A percentile compares a stretch with the other conserved stretches of the same genome.
phyloP scores from a whole-genome alignment of 2,888 invertebrate genomes.

The Melitaea athalia region DNA sequence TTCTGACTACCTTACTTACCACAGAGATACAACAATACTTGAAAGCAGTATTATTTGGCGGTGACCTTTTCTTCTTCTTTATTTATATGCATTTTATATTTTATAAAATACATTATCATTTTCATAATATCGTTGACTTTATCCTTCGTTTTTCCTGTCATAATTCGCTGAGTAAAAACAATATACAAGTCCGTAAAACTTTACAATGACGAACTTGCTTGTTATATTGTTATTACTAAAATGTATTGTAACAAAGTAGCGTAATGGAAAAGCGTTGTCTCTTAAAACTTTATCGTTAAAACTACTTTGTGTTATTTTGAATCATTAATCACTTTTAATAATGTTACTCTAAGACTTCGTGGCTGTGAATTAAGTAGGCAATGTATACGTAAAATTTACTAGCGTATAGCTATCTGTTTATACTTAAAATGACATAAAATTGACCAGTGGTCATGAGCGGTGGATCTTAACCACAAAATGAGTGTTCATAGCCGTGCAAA shows the following conservation, averaged over 20 bases:
- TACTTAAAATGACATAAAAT: no score
- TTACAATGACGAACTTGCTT: background rate
- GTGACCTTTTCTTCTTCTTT: no score
- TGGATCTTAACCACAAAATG: no score
- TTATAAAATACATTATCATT: no score
- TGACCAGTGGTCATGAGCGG: no score
- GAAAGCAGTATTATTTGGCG: no score
- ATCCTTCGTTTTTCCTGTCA: background rate
- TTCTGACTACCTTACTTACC: no score
- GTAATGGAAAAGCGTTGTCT: slow-evolving; percentile 25
- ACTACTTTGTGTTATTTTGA: slow-evolving; percentile 13
- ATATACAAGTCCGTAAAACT: background rate
- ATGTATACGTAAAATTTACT: background rate
- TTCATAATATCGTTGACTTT: no score
- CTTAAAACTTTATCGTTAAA: slow-evolving; percentile 22
- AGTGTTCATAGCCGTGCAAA: no score
- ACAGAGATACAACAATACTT: no score
- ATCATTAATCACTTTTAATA: slow-evolving; percentile 20
- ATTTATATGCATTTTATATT: no score
- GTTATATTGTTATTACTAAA: background rate
- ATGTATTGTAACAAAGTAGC: slow-evolving; percentile 5
- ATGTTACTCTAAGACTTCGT: background rate
- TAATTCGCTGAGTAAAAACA: background rate
- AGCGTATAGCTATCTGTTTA: background rate
- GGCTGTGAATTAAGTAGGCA: background rate